Base-by-base conservation (phyloP, 2,888 invertebrate species). In the Tyria jacobaeae region DNA sequence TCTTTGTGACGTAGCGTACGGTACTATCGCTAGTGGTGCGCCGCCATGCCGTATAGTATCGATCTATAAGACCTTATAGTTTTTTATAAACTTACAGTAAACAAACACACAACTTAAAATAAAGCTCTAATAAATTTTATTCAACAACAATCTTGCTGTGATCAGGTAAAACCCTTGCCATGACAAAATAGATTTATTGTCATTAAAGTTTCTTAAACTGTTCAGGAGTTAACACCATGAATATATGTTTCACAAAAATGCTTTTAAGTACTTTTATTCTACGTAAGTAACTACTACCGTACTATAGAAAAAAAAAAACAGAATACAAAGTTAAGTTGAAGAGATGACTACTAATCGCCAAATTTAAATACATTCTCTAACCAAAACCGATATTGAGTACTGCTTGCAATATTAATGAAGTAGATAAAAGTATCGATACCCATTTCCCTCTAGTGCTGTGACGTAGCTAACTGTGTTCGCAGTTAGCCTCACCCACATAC, bases 1-100 rank as follows among this genome's bases (percentile, higher is more conserved):
- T 92, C 92, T 89, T 90, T 90, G 90, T 93, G 93, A 93, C 93
- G 93, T 92, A 85, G 90, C 80, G 82, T 88, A 92, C 93, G 93
- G 93, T 93, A 91, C 87, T 82, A 70, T 64, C 57, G 61, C 73
- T 84, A 91, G 90, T 87, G 92, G 75, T 81, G 91, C 57, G 69
- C 57, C 57, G 69, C 57, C 60, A 52, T 24, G 39, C 3, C 15
- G 39, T 9, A n/a, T 2, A 5, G 17, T 63, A 48, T 61, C 56
- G 61, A 60, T 25, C 48, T 50, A 17, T 3, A 53, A 50, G 14
- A 12, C 9, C 34, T n/a, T n/a, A n/a, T n/a, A n/a, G n/a, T n/a
- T n/a, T n/a, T n/a, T n/a, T n/a, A n/a, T n/a, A n/a, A n/a, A n/a
- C n/a, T n/a, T n/a, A n/a, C n/a, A n/a, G n/a, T n/a, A n/a, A n/a